Conservation (phyloP, 2,797 vertebrate genomes). For the Neostethus bicornis region DNA sequence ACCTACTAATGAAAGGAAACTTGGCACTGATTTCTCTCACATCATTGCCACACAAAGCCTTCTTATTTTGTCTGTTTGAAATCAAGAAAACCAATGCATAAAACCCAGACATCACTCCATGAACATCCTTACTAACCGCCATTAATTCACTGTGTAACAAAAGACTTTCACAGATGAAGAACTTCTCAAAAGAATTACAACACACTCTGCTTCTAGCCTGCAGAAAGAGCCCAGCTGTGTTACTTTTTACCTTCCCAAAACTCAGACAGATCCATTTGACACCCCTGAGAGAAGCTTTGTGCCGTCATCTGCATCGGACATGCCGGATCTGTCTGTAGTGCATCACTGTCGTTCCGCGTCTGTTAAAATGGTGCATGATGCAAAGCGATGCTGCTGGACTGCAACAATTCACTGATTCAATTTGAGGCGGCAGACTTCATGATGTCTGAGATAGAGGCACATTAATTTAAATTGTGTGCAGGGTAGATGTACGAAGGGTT, state of each 20-base stretch:
- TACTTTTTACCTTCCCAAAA: conserved; percentile 46
- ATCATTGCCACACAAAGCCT: conserved; percentile 12
- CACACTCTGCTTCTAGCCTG: conserved; percentile 26
- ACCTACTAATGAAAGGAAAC: conserved; percentile 38
- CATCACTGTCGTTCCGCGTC: conserved; percentile 23
- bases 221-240: conserved; percentile 51
- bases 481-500: background rate
- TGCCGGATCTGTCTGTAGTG: conserved; percentile 37
- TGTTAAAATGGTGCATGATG: conserved; percentile 42
- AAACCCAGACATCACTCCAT: conserved; percentile 17
- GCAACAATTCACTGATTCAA: conserved; percentile 41
- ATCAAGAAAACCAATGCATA: conserved; percentile 2
- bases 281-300: conserved; percentile 48
- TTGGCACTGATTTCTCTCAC: conserved; percentile 20
- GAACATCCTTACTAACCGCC: conserved; percentile 24
- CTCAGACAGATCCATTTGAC: conserved; percentile 53
- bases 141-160: conserved; percentile 30
- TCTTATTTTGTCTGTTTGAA: background rate
- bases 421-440: conserved; percentile 32
- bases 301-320: conserved; percentile 32
- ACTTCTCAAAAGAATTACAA: conserved; percentile 42
- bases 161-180: conserved; percentile 51
- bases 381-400: conserved; percentile 29
- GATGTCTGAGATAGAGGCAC: conserved; percentile 30
- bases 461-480: conserved; percentile 17